phyloP scores from a whole-genome alignment of 2,888 invertebrate genomes.

The Acronicta psi region DNA sequence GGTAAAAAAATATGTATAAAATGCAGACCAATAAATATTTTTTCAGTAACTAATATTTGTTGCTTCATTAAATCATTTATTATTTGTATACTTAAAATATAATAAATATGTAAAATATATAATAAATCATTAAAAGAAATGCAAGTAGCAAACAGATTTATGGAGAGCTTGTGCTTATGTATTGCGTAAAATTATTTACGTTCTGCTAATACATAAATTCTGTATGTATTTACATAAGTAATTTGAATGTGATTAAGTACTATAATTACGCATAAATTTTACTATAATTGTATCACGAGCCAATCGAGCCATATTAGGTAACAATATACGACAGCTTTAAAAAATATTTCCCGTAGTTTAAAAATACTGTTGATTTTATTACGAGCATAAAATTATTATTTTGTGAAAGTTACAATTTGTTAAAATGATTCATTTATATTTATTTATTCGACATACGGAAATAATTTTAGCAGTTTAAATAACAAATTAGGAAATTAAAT shows the following conservation, averaged over 20 bases:
- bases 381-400: too few relatives aligned
- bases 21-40: too few relatives aligned
- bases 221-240: conserved; percentile 19
- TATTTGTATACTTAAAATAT: neutral
- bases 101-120: neutral
- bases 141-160: neutral
- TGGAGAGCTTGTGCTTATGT: neutral
- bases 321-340: conserved; percentile 10
- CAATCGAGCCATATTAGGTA: conserved; percentile 17
- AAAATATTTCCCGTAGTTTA: neutral
- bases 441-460: too few relatives aligned
- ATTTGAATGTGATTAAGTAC: conserved; percentile 24
- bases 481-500: conserved; percentile 8
- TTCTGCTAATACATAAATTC: conserved; percentile 7
- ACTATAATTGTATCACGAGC: conserved; percentile 11
- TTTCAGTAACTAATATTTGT: too few relatives aligned
- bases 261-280: conserved; percentile 20
- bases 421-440: too few relatives aligned
- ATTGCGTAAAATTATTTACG: neutral
- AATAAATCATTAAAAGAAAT: neutral
- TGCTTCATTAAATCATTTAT: too few relatives aligned
- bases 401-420: too few relatives aligned
- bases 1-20: too few relatives aligned
- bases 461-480: too few relatives aligned
- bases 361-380: too few relatives aligned